Percentiles rank a stretch among this genome's conserved stretches.
Evolutionary conservation across 2,113 vertebrate genomes (phyloP).

Genomic region (Anser cygnoides): DNA sequence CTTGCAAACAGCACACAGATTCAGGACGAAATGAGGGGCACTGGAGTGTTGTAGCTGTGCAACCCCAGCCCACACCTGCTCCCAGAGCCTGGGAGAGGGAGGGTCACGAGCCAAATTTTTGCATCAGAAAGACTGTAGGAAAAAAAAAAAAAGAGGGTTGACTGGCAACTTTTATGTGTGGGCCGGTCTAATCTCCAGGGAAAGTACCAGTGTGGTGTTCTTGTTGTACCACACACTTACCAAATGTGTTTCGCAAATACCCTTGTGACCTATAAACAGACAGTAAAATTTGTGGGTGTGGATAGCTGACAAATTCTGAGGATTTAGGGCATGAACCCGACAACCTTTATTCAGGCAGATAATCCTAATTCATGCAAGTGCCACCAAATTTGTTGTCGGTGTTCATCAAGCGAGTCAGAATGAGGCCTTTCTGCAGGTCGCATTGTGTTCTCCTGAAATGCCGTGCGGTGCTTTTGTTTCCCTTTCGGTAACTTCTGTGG

Average conservation of each 20-base stretch:
- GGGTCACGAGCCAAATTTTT: background rate
- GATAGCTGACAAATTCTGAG: slow-evolving; percentile 18
- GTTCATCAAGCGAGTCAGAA: background rate
- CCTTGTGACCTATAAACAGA: background rate
- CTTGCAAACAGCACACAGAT: background rate
- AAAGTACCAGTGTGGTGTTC: background rate
- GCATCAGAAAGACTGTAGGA: background rate
- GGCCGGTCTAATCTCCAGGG: background rate
- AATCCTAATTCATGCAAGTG: background rate
- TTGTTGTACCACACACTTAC: rapidly evolving
- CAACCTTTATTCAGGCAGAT: background rate
- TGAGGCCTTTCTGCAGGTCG: background rate
- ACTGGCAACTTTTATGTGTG: background rate
- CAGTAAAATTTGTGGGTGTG: background rate
- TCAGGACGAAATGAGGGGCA: background rate
- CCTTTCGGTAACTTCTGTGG: background rate
- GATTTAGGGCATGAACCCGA: background rate
- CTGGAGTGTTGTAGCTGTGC: background rate
- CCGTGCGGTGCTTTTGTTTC: background rate
- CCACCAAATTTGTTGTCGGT: background rate
- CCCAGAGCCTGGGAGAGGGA: background rate
- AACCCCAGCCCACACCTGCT: rapidly evolving
- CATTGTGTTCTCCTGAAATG: rapidly evolving
- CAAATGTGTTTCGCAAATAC: background rate
- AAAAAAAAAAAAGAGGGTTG: background rate